Evolutionary conservation across 2,888 invertebrate genomes (phyloP).

Genomic region (Xestia xanthographa): DNA sequence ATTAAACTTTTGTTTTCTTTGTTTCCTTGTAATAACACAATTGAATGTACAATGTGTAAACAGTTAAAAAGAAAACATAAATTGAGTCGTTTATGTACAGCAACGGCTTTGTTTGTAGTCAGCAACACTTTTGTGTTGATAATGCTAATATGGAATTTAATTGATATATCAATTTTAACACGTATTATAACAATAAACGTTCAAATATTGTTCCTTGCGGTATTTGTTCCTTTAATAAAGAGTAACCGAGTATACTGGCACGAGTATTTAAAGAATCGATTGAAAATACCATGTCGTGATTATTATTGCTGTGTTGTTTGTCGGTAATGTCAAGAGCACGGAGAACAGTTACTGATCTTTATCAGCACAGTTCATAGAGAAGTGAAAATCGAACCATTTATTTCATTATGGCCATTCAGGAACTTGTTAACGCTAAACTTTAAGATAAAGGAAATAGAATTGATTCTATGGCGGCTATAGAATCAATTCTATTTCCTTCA

Average conservation of each 20-base stretch:
- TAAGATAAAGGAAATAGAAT: too few relatives aligned
- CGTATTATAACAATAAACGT: conserved; percentile 5
- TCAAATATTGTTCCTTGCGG: conserved; percentile 1
- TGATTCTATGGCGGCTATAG: too few relatives aligned
- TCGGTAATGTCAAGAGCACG: neutral
- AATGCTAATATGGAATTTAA: conserved; percentile 8
- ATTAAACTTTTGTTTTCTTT: conserved; percentile 13
- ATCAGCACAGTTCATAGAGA: too few relatives aligned
- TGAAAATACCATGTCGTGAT: neutral
- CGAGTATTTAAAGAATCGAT: conserved; percentile 13
- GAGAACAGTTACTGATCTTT: neutral
- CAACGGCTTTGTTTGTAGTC: conserved; percentile 16
- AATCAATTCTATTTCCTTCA: too few relatives aligned
- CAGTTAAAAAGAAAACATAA: conserved; percentile 3
- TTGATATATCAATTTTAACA: neutral
- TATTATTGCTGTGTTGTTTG: neutral
- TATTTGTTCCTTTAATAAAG: conserved; percentile 28
- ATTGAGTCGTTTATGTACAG: conserved; percentile 15
- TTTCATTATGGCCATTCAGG: neutral
- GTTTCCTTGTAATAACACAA: neutral
- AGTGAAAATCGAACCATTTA: too few relatives aligned
- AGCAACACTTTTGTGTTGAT: conserved; percentile 18
- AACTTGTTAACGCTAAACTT: too few relatives aligned
- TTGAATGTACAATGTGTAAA: neutral
- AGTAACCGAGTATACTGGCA: conserved; percentile 13